Evolutionary conservation across 2,113 vertebrate species (phyloP), one percentile per base, ranked within the genome.

Genomic region (Cichladusa arquata): DNA sequence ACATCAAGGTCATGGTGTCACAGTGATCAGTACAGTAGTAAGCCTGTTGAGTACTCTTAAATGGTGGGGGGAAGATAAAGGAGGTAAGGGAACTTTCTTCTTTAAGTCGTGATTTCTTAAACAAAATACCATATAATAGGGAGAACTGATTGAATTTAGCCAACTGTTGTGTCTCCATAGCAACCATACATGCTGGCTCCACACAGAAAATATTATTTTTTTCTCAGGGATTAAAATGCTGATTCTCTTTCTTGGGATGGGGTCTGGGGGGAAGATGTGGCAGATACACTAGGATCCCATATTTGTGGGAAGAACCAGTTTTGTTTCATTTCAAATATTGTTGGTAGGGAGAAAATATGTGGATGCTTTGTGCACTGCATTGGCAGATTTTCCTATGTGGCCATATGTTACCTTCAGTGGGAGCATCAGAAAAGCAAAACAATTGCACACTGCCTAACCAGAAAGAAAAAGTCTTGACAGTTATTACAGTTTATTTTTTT

Each of bases 121-220:
- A 40, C 72, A 96, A 95, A 94, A 78, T 45, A 84, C 34, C 53
- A 74, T 95, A 92, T 87, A 97, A 95, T 87, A 67, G 57, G n/a
- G 85, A 88, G 44, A 89, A 93, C 33, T 72, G 79, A 74, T 57
- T 87, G 56, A 83, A 81, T 95, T 95, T 74, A 90, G 64, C 95
- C 79, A 87, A 88, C 78, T 87, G 38, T 76, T 86, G 86, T 79
- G 66, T 95, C 81, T 47, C 96, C 95, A 97, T 96, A 95, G 93
- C 67, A 95, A 94, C 88, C 66, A 80, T 93, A 89, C 26, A 72
- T 96, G 80, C 93, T 94, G 82, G 54, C 31, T 93, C 48, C 80
- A 79, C 45, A 26, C 22, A 61, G 71, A 58, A 93, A 95, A 82
- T 71, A 69, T 61, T 53, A 22, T 76, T 31, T 8, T 72, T 66